A percentile compares a stretch with the other conserved stretches of the same genome.
Conservation (phyloP, 2,113 vertebrate genomes). For the Circaetus cinerascens region DNA sequence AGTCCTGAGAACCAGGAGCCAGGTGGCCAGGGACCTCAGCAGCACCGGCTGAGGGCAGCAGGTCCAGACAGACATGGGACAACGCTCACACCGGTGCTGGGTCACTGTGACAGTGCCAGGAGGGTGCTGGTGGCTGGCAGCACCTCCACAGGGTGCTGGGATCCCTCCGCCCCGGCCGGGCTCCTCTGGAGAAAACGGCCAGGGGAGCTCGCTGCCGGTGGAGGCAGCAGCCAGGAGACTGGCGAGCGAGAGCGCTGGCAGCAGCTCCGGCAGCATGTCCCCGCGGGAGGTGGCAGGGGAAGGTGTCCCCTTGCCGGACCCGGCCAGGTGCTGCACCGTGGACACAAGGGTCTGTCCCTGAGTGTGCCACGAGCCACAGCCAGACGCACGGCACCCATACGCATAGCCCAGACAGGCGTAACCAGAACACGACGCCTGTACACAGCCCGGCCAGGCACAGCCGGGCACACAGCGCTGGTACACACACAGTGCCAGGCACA, state of each 20-base stretch:
- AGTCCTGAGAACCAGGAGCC: fast-evolving
- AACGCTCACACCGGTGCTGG: neutral
- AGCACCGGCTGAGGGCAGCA: neutral
- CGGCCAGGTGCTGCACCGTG: neutral
- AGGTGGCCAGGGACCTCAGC: fast-evolving
- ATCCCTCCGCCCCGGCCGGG: fast-evolving
- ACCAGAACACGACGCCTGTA: neutral
- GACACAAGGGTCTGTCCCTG: fast-evolving
- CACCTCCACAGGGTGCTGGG: neutral
- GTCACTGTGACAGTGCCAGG: neutral
- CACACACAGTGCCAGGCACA: neutral
- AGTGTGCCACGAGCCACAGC: neutral
- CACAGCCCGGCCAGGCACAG: neutral
- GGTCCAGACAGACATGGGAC: neutral
- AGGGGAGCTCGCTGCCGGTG: fast-evolving
- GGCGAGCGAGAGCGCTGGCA: neutral
- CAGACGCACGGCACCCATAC: fast-evolving
- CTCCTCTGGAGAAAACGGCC: neutral
- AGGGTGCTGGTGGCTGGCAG: neutral
- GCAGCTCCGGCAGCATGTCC: neutral
- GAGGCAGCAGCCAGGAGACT: fast-evolving
- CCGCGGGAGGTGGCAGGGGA: neutral
- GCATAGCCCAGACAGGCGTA: fast-evolving
- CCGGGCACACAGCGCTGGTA: neutral
- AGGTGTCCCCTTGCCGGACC: neutral